Conservation (phyloP, 2,888 invertebrate genomes). For the Macrosoma leucophasiata region DNA sequence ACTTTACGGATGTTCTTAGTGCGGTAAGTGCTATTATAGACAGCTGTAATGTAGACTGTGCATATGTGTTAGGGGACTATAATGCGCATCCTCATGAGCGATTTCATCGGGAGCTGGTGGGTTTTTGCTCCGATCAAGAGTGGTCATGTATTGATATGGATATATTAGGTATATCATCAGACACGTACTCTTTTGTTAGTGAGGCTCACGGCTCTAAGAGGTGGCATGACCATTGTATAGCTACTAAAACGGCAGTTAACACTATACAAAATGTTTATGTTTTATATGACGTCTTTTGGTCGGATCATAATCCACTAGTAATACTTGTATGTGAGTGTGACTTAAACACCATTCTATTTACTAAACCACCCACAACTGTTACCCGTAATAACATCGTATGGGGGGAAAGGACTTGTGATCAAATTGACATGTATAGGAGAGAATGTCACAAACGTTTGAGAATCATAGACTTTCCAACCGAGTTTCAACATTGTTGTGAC, state of each 20-base stretch:
- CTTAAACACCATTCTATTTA: too few species aligned
- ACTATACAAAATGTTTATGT: slow-evolving; percentile 10
- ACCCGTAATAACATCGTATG: slow-evolving; percentile 9
- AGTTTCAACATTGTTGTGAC: slow-evolving; percentile 5
- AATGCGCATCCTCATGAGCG: slow-evolving; percentile 15
- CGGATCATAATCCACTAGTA: too few species aligned
- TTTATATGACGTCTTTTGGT: slow-evolving; percentile 18
- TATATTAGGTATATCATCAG: slow-evolving; percentile 5
- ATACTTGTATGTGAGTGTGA: too few species aligned
- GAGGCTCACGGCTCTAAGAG: slow-evolving; percentile 21
- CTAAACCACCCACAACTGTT: neutral
- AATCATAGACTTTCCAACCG: slow-evolving; percentile 1
- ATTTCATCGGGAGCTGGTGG: slow-evolving; percentile 13
- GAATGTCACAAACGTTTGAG: slow-evolving; percentile 6
- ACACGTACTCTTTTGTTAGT: slow-evolving; percentile 22
- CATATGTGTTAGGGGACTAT: slow-evolving; percentile 18
- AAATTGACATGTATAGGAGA: too few species aligned
- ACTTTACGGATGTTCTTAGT: slow-evolving; percentile 5
- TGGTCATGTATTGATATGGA: slow-evolving; percentile 21
- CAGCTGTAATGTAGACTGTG: slow-evolving; percentile 4
- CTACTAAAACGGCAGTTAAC: slow-evolving; percentile 9
- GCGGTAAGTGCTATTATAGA: slow-evolving; percentile 9
- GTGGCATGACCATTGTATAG: slow-evolving; percentile 24
- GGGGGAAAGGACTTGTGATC: slow-evolving; percentile 9
- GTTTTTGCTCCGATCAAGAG: slow-evolving; percentile 18